A percentile compares a stretch with the other conserved stretches of the same genome.
phyloP scores from a whole-genome alignment of 2,113 vertebrate species.

The Romanogobio albipinnatus region DNA sequence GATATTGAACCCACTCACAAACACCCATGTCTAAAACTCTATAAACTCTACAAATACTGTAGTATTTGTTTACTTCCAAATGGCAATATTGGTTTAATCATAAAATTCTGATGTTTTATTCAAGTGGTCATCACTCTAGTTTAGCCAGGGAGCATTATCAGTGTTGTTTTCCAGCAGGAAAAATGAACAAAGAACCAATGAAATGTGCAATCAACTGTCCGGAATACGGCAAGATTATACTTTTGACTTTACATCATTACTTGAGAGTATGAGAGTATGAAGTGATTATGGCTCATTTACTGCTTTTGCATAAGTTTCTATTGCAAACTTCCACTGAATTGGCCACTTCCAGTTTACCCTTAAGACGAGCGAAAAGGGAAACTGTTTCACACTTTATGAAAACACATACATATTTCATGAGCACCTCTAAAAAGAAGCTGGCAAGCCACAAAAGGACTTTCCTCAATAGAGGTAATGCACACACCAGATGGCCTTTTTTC shows the following conservation, averaged over 20 bases:
- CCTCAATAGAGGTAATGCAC: conserved; percentile 79
- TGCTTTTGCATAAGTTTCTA: conserved; percentile 40
- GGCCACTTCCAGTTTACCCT: conserved; percentile 44
- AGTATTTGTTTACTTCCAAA: background rate
- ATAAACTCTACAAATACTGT: background rate
- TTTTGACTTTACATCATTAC: conserved; percentile 39
- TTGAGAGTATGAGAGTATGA: conserved; percentile 21
- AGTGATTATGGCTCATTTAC: conserved; percentile 44
- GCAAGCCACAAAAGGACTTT: conserved; percentile 58
- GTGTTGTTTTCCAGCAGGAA: background rate
- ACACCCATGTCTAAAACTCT: background rate
- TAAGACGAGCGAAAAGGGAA: conserved; percentile 28
- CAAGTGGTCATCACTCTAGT: background rate
- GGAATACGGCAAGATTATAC: conserved; percentile 3
- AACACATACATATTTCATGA: conserved; percentile 65
- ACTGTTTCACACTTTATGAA: conserved; percentile 53
- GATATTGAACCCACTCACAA: too few species aligned
- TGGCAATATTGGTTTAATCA: background rate
- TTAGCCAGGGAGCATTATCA: background rate
- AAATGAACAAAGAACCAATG: background rate
- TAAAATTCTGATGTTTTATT: background rate
- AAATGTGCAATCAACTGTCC: conserved; percentile 43
- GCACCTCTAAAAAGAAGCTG: conserved; percentile 56
- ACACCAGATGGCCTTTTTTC: conserved; percentile 86
- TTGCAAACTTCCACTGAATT: conserved; percentile 21